Base-by-base conservation (phyloP, 2,113 vertebrate species). In the Scytalopus superciliaris region DNA sequence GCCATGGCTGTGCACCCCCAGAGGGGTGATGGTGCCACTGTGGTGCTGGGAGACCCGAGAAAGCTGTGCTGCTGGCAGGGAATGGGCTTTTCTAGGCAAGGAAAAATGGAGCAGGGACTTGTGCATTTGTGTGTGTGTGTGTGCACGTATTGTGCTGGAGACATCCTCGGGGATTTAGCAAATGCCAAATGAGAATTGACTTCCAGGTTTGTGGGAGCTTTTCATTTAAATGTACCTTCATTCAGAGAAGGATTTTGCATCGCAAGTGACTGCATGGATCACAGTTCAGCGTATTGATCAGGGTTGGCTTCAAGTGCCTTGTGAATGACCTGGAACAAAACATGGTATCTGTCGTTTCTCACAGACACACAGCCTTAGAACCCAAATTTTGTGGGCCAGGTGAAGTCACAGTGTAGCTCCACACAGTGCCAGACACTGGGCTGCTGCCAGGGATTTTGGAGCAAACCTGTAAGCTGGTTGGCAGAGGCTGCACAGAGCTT, bases 371-470 rank as follows among this genome's bases (percentile, higher is more conserved):
- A 2, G 19, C 45, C 81, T 81, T 60, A 81, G 84, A 87, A 28
- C 40, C 40, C 62, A 72, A 40, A 35, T 84, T 84, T 63, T 53
- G 33, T 68, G 69, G 66, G 37, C 15, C 7, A 39, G 50, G 42
- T 78, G 68, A 86, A 84, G 76, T 69, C 27, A n/a, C 16, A 5
- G 40, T 30, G 42, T n/a, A 42, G n/a, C 45, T 91, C 33, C 47
- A 67, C 47, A 28, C 21, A 23, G 30, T 52, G 31, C 45, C 69
- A 85, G 73, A 39, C 18, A 8, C 28, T 14, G 60, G 56, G 40
- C 35, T 81, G 44, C 62, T 82, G 89, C 84, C 66, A 84, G 40
- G 64, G 67, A 73, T 85, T 83, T 87, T 30, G 14, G 66, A 73
- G 63, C n/a, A 49, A 82, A 87, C 63, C 33, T 55, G 49, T 23